Conservation (phyloP, 2,797 vertebrate species). For the Carcharodon carcharias region DNA sequence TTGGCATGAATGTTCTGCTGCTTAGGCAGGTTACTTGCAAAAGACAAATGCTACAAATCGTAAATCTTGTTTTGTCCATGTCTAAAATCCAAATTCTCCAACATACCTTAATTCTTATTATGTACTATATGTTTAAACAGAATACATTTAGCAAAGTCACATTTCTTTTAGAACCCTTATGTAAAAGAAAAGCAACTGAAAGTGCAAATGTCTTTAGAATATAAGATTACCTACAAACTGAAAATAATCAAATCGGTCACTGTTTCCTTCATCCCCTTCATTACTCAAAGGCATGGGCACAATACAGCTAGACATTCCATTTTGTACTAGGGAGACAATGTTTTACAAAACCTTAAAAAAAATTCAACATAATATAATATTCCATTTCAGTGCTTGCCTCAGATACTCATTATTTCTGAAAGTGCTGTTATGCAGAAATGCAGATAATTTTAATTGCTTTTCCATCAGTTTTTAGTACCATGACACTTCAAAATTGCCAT, state of each 20-base stretch:
- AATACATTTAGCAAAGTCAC: neutral
- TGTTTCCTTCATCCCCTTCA: neutral
- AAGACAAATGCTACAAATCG: neutral
- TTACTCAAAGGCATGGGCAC: neutral
- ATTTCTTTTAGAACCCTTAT: neutral
- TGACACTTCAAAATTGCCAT: neutral
- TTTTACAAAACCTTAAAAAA: neutral
- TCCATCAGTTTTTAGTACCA: neutral
- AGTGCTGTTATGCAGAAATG: neutral
- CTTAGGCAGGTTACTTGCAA: neutral
- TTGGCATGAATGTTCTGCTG: neutral
- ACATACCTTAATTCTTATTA: neutral
- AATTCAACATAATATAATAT: neutral
- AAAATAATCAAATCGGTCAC: neutral
- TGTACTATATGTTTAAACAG: neutral
- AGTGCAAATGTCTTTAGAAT: neutral
- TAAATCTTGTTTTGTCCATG: neutral
- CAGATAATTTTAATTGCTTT: neutral
- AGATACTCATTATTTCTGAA: neutral
- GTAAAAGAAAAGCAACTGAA: neutral
- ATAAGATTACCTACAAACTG: neutral
- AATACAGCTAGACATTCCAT: neutral
- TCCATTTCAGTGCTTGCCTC: neutral
- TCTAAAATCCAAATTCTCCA: neutral
- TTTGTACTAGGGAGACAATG: neutral